Evolutionary conservation across 2,797 vertebrate genomes (phyloP).

Genomic region (Danio jaintianensis): DNA sequence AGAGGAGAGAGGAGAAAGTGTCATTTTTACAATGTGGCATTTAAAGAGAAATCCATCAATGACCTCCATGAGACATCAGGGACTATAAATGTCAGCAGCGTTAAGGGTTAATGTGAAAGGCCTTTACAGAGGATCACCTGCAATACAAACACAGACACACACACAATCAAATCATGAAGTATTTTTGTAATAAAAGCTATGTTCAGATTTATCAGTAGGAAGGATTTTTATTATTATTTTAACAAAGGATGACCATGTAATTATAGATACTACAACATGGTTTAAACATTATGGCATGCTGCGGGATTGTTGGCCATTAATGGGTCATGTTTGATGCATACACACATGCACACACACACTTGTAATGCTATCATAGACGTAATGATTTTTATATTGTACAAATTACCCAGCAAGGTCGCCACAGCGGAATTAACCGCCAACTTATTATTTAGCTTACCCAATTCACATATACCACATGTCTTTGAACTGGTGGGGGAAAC

Average conservation of each 20-base stretch:
- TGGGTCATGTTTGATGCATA: too few species aligned
- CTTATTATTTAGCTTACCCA: too few species aligned
- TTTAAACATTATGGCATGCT: too few species aligned
- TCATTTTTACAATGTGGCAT: slow-evolving; percentile 53
- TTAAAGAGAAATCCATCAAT: slow-evolving; percentile 51
- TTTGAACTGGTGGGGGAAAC: too few species aligned
- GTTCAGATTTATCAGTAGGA: too few species aligned
- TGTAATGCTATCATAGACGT: neutral
- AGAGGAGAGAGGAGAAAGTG: slow-evolving; percentile 17
- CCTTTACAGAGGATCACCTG: slow-evolving; percentile 31
- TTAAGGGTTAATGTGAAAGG: slow-evolving; percentile 44
- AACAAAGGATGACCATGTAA: too few species aligned
- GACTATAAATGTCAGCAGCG: slow-evolving; percentile 50
- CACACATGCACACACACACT: neutral
- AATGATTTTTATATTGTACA: neutral
- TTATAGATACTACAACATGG: too few species aligned
- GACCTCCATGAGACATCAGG: slow-evolving; percentile 38
- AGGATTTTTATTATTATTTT: too few species aligned
- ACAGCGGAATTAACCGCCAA: too few species aligned
- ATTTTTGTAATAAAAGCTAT: too few species aligned
- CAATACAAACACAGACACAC: slow-evolving; percentile 2
- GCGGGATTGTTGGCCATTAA: too few species aligned
- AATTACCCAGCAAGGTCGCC: neutral
- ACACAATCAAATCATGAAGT: neutral
- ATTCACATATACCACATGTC: too few species aligned